Evolutionary conservation across 1,140 invertebrate species (phyloP).

Genomic region (Steinernema feltiae): DNA sequence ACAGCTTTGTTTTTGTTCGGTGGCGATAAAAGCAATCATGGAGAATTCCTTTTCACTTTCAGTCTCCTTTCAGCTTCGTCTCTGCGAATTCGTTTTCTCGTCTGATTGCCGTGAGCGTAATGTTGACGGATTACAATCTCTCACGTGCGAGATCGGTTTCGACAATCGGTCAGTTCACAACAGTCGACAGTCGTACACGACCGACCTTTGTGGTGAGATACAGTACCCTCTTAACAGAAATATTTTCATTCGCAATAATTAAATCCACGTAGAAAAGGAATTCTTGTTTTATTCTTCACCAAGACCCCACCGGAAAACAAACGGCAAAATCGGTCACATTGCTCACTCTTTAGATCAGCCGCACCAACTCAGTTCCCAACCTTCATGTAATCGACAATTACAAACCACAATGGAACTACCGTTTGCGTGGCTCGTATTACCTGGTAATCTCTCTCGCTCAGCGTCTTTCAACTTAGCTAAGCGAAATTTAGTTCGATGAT

Average conservation of each 20-base stretch:
- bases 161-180: neutral
- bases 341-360: neutral
- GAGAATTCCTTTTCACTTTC: neutral
- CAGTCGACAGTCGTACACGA: neutral
- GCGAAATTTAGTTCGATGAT: constrained; percentile 2
- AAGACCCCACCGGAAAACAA: neutral
- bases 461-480: neutral
- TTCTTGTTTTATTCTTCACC: no score
- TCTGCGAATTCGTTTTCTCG: neutral
- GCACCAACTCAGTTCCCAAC: neutral
- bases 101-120: neutral
- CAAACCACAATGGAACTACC: constrained; percentile 13
- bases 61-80: neutral
- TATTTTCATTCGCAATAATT: neutral
- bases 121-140: constrained; percentile 1
- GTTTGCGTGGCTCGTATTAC: neutral
- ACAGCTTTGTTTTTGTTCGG: neutral
- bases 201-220: constrained; percentile 2
- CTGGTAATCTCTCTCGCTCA: neutral
- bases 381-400: constrained; percentile 6
- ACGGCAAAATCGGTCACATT: neutral
- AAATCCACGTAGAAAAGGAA: no score
- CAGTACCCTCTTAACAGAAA: neutral
- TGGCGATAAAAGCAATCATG: constrained; percentile 1
- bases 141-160: constrained; percentile 1